Evolutionary conservation across 2,888 invertebrate species (phyloP).

Genomic region (Drosophila heteroneura): DNA sequence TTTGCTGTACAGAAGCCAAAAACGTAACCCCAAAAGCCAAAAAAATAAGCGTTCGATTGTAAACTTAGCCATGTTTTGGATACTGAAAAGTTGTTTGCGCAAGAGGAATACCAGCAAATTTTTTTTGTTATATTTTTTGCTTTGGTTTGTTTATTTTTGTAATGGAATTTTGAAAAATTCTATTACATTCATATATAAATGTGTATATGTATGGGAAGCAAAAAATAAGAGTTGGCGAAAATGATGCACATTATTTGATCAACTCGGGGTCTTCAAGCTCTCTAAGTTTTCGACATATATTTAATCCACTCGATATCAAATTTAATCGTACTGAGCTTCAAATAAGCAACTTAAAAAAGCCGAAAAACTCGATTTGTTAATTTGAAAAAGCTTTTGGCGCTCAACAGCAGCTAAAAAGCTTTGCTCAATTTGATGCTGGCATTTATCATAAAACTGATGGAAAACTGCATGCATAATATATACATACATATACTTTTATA

Average conservation of each 20-base stretch:
- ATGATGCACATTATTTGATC: neutral
- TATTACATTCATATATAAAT: neutral
- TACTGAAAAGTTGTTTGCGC: neutral
- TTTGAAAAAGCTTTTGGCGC: slow-evolving; percentile 12
- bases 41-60: slow-evolving; percentile 5
- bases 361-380: slow-evolving; percentile 33
- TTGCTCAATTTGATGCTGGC: neutral
- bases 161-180: neutral
- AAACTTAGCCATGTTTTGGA: neutral
- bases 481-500: neutral
- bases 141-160: neutral
- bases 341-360: slow-evolving; percentile 17
- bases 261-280: neutral
- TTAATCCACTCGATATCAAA: neutral
- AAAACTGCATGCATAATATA: neutral
- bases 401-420: slow-evolving; percentile 3
- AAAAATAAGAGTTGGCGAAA: neutral
- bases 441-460: neutral
- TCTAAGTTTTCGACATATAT: neutral
- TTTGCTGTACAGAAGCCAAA: slow-evolving; percentile 26
- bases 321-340: neutral
- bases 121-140: neutral
- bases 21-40: slow-evolving; percentile 12
- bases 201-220: neutral
- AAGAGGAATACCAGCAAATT: neutral